phyloP scores from a whole-genome alignment of 2,797 vertebrate species.

The Orestias chungarensis region DNA sequence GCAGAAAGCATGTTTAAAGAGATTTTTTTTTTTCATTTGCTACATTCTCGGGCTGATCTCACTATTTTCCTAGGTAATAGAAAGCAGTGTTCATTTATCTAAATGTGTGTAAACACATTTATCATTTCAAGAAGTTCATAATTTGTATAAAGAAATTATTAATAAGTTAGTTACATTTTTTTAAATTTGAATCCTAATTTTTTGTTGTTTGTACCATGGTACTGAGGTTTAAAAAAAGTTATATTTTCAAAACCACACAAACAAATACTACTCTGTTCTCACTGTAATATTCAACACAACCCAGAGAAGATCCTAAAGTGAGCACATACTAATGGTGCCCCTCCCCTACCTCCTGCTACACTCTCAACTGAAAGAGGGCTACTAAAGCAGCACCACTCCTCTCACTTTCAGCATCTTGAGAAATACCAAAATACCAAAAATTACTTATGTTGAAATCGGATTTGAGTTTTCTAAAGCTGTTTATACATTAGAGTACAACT shows the following conservation, averaged over 20 bases:
- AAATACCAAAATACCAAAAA: not conserved
- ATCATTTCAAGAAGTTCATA: constrained; percentile 74
- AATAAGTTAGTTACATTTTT: constrained; percentile 21
- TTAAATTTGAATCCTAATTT: constrained; percentile 18
- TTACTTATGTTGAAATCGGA: not conserved
- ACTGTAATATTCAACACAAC: not conserved
- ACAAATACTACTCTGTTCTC: not conserved
- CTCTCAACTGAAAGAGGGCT: not conserved
- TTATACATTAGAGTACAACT: not conserved
- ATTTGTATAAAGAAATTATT: constrained; percentile 47
- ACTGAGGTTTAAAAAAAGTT: not conserved
- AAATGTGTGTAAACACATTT: constrained; percentile 60
- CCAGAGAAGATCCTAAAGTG: not conserved
- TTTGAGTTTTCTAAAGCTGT: not conserved
- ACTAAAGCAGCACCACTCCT: not conserved
- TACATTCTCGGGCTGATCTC: not conserved
- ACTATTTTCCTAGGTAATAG: not conserved
- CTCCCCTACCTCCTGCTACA: not conserved
- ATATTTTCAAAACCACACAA: not conserved
- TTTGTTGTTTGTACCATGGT: constrained; percentile 8
- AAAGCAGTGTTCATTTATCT: constrained; percentile 17
- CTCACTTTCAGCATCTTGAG: too few relatives aligned
- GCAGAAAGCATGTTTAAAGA: not conserved
- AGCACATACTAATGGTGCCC: not conserved
- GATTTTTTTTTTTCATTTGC: not conserved